These are phyloP conservation scores for Agrochola circellaris DNA, from an alignment of 2,888 invertebrate genomes.

Conservation along the genomic window DNA sequence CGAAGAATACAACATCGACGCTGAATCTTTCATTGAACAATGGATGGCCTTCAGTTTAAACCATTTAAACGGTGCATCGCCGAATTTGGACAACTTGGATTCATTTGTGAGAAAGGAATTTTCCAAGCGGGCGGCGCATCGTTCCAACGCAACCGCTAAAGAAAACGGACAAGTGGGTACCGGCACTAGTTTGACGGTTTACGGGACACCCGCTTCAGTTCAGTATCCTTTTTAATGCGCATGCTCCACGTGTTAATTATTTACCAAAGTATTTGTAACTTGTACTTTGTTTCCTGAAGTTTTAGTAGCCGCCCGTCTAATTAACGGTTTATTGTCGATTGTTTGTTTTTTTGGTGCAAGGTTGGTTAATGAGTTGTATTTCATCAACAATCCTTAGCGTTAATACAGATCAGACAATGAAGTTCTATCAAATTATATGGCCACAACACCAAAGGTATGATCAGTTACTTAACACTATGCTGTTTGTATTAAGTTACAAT, in stretches of 20 bases:
- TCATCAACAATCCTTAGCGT: slow-evolving; percentile 72
- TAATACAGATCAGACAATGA: slow-evolving; percentile 84
- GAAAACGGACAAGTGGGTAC: slow-evolving; percentile 81
- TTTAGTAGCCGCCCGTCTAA: slow-evolving; percentile 19
- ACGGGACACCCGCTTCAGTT: slow-evolving; percentile 77
- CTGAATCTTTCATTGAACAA: slow-evolving; percentile 93
- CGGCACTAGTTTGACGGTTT: slow-evolving; percentile 84
- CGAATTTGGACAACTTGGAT: slow-evolving; percentile 91
- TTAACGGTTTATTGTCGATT: slow-evolving; percentile 52
- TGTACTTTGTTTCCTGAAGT: slow-evolving; percentile 29
- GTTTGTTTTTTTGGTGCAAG: slow-evolving; percentile 51
- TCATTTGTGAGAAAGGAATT: slow-evolving; percentile 92
- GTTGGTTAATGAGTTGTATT: slow-evolving; percentile 39
- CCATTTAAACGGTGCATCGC: slow-evolving; percentile 91
- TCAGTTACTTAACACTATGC: neutral
- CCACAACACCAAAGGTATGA: slow-evolving; percentile 83
- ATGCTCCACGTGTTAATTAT: slow-evolving; percentile 80
- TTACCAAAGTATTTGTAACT: slow-evolving; percentile 53
- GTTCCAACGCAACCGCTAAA: slow-evolving; percentile 78
- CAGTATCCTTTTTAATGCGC: slow-evolving; percentile 86
- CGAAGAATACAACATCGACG: slow-evolving; percentile 91
- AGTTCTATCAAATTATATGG: slow-evolving; percentile 86
- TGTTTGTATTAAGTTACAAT: slow-evolving; percentile 10
- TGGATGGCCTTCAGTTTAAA: slow-evolving; percentile 95
- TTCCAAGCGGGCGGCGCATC: slow-evolving; percentile 86